Evolutionary conservation across 2,113 vertebrate genomes (phyloP), one percentile per base, ranked within the genome.

Genomic region (Microtus montanus): DNA sequence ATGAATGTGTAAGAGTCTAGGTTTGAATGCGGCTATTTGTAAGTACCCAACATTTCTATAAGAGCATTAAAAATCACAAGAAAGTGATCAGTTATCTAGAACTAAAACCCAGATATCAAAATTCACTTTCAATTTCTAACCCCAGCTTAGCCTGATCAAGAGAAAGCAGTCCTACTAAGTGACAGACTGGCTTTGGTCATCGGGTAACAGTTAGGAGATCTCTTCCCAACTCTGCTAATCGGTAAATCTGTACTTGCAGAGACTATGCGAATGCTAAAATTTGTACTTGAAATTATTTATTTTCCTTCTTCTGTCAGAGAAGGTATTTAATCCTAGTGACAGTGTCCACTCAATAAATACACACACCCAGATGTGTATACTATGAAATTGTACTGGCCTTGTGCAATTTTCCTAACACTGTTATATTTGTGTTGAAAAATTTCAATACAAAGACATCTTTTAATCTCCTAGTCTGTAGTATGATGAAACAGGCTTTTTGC

Each of bases 271-370:
- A 92, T 95, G 83, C 63, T 71, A 82, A 71, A 68, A 88, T 47
- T 92, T 92, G 94, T 91, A 79, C 70, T 77, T 58, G 14, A 93
- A 92, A 47, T 86, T 68, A 89, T n/a, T 75, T 87, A 64, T 54
- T 82, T 94, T 79, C 52, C 41, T 85, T 35, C 52, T 92, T 93
- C 91, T 82, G 38, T 88, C 24, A 77, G 38, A 88, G 86, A 38
- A 78, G 20, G 19, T 26, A 19, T 71, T 38, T 92, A 74, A 75
- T 89, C 73, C 58, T 68, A 90, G 87, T 20, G 17, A 77, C 4
- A 96, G 11, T 63, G 83, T 38, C 41, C 58, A 70, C 82, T 83
- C 4, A 54, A 15, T 85, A 15, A 58, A 71, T 80, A 87, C 83
- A 78, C 30, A 85, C 5, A 26, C 3, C 35, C 41, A 52, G 75